Base-by-base conservation (phyloP, 2,888 invertebrate species). In the Ectemnius cavifrons region DNA sequence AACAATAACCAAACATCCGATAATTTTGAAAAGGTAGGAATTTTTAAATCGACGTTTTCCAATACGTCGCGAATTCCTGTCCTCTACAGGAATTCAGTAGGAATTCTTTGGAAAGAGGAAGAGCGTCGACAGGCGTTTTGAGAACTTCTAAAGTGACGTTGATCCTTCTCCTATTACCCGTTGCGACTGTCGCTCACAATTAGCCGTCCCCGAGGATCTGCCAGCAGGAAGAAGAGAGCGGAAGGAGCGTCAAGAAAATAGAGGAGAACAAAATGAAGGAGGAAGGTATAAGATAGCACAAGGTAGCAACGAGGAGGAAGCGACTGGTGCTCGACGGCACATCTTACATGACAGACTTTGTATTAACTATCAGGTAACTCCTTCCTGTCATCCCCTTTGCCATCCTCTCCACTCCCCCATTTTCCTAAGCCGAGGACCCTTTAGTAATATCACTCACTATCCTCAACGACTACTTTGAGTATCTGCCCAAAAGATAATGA, bases 161-260 rank as follows among this genome's bases (percentile, higher is more conserved):
- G 87, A 86, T 86, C 85, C 83, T 76, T 80, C 80, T 79, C 75
- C 81, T 78, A 80, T 84, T 86, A 83, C 82, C 78, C 87, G 84
- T 76, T 83, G 86, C 84, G 87, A 87, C 87, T 89, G 89, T 89
- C 89, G 88, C 87, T 89, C 87, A 88, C 88, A 88, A 89, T 89
- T 89, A 89, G 87, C 85, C 86, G 83, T 88, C 88, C 88, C 88
- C 75, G 79, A 87, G 88, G 88, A 85, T 79, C 78, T 73, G 77
- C 82, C 80, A 83, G 77, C 65, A 64, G 80, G 82, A 83, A 81
- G 81, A 82, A 81, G 74, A 79, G 80, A 81, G 79, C 79, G 78
- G 82, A 73, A 74, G 78, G 78, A 78, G 81, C 62, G 63, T 61
- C 76, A 79, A 58, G 80, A 81, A 84, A 84, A 80, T 80, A 81